Evolutionary conservation across 2,888 invertebrate genomes (phyloP).

Genomic region (Stenodema calcarata): DNA sequence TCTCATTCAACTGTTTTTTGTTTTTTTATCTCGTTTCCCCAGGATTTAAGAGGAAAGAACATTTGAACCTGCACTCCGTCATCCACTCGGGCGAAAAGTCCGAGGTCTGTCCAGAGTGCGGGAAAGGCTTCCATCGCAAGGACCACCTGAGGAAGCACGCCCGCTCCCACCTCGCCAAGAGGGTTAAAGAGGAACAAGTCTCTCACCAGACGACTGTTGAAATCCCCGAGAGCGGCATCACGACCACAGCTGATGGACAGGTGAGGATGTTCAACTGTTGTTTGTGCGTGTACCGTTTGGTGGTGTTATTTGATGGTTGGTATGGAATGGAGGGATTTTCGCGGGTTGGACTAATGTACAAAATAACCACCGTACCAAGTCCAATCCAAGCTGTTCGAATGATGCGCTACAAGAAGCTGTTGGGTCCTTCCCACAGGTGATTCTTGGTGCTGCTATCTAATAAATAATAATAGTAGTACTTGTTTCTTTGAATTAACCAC

Average conservation of each 20-base stretch:
- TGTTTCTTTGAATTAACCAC: no score
- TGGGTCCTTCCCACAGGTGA: no score
- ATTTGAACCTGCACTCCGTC: constrained; percentile 81
- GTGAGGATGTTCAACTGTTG: neutral
- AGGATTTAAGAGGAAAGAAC: constrained; percentile 80
- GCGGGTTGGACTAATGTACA: no score
- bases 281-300: no score
- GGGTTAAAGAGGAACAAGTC: constrained; percentile 71
- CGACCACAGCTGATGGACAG: constrained; percentile 40
- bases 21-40: neutral
- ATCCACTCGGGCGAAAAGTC: constrained; percentile 86
- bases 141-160: constrained; percentile 83
- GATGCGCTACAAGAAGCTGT: no score
- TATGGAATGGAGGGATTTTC: no score
- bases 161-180: constrained; percentile 77
- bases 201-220: constrained; percentile 60
- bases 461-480: no score
- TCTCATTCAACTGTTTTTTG: neutral
- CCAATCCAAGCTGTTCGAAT: no score
- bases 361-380: no score
- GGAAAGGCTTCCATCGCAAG: constrained; percentile 82
- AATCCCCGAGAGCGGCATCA: constrained; percentile 53
- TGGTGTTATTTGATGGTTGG: no score
- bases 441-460: no score
- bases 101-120: constrained; percentile 78